These are phyloP conservation scores for Drosophila melanogaster DNA, from an alignment of 1,140 invertebrate species.

Conservation along the genomic window Release_6_plus_ISO1_MT NT_033779.5:11236001-11236500, in stretches of 20 bases:
- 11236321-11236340: slow-evolving; percentile 62
- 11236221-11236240: slow-evolving; percentile 96
- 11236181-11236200: background rate
- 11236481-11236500: slow-evolving; percentile 14
- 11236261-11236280: slow-evolving; percentile 95
- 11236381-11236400: slow-evolving; percentile 20
- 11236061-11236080: slow-evolving; percentile 89
- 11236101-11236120: too few species aligned
- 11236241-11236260: slow-evolving; percentile 94
- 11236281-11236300: slow-evolving; percentile 94
- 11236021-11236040: slow-evolving; percentile 94
- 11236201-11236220: slow-evolving; percentile 97
- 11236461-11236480: slow-evolving; percentile 42
- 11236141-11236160: too few species aligned
- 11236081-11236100: too few species aligned
- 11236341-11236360: slow-evolving; percentile 76
- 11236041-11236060: slow-evolving; percentile 95
- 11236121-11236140: too few species aligned
- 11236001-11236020: slow-evolving; percentile 96
- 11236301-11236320: slow-evolving; percentile 85
- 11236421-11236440: slow-evolving; percentile 53
- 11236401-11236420: slow-evolving; percentile 39
- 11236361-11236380: slow-evolving; percentile 27
- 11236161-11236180: background rate
- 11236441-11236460: slow-evolving; percentile 68